These are phyloP conservation scores for Furcifer pardalis DNA, from an alignment of 2,797 vertebrate genomes.

Conservation along the genomic window DNA sequence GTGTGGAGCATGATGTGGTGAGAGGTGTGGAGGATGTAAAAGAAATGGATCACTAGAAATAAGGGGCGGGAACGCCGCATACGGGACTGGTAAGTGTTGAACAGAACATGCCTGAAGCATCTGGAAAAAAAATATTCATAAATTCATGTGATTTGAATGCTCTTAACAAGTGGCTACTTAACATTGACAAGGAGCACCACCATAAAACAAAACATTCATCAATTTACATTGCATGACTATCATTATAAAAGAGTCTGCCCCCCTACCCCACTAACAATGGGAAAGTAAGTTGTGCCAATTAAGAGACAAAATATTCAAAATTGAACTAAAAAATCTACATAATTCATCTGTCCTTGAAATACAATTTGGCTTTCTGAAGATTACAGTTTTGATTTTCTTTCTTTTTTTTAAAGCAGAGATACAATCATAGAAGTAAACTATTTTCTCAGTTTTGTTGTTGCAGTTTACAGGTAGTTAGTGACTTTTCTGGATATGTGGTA, in stretches of 20 bases:
- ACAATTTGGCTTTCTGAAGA: not conserved
- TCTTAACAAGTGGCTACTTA: not conserved
- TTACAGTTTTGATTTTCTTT: not conserved
- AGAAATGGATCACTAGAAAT: constrained; percentile 95
- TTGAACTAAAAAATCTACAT: not conserved
- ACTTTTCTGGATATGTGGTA: not conserved
- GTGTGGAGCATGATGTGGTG: constrained; percentile 90
- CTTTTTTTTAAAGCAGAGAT: not conserved
- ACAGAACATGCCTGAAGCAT: constrained; percentile 96
- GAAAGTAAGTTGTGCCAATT: not conserved
- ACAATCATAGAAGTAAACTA: not conserved
- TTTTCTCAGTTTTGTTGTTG: not conserved
- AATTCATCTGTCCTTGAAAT: not conserved
- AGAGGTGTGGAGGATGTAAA: constrained; percentile 90
- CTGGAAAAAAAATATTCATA: constrained; percentile 69
- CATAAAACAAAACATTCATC: constrained; percentile 28
- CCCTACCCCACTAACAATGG: not conserved
- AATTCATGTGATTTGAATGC: constrained; percentile 17
- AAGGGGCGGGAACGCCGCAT: constrained; percentile 91
- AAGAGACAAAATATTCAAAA: not conserved
- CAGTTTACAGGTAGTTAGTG: not conserved
- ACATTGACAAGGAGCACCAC: not conserved
- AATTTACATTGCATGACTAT: not conserved
- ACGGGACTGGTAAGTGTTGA: constrained; percentile 94
- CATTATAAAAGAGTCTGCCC: not conserved